These are phyloP conservation scores for Lasioglossum lativentre DNA, from an alignment of 2,888 invertebrate species.

Conservation along the genomic window DNA sequence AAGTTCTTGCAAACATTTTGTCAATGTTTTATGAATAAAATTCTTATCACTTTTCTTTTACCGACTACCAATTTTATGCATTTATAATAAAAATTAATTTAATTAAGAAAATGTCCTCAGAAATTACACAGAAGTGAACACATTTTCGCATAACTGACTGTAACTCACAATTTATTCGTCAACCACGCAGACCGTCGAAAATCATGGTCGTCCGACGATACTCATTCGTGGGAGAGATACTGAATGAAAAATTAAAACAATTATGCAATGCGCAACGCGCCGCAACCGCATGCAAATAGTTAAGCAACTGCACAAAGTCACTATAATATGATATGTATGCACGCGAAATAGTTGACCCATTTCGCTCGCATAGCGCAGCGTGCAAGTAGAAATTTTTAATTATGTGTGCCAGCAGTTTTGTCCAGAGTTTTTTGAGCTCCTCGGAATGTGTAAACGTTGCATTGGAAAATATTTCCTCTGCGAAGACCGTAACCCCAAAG, in stretches of 20 bases:
- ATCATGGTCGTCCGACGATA: not conserved
- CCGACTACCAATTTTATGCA: not conserved
- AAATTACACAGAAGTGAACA: not conserved
- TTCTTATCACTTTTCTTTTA: no score
- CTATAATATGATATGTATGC: slow-evolving; percentile 3
- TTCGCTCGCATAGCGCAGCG: not conserved
- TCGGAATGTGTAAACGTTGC: not conserved
- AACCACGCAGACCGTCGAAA: not conserved
- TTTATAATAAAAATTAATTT: not conserved
- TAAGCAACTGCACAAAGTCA: slow-evolving; percentile 22
- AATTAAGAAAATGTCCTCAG: no score
- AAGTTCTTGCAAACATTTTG: not conserved
- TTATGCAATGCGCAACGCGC: not conserved
- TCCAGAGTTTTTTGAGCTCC: not conserved
- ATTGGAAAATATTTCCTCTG: slow-evolving; percentile 19
- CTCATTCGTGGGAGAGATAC: not conserved
- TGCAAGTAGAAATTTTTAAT: slow-evolving; percentile 17
- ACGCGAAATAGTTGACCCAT: slow-evolving; percentile 19
- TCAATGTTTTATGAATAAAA: not conserved
- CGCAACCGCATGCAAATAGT: slow-evolving; percentile 2
- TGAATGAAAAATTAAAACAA: slow-evolving; percentile 9
- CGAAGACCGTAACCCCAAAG: not conserved
- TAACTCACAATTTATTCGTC: not conserved
- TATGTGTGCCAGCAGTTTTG: not conserved
- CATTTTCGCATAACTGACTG: not conserved